These are phyloP conservation scores for Agrilus mali DNA, from an alignment of 2,888 invertebrate genomes.

Conservation along the genomic window DNA sequence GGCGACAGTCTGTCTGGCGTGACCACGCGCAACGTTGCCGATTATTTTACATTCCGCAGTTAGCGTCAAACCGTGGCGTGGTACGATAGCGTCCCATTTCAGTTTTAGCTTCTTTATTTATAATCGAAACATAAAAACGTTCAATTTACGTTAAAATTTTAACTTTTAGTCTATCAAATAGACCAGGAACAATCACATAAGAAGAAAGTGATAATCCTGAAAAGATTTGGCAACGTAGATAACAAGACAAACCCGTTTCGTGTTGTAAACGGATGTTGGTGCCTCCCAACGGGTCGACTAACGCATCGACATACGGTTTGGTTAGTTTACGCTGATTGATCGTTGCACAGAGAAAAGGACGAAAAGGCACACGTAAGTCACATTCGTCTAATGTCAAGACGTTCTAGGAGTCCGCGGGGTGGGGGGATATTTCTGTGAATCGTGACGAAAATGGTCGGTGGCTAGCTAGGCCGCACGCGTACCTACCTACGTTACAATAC, in stretches of 20 bases:
- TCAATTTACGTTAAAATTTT: no score
- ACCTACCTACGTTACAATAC: background rate
- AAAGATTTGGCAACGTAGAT: constrained; percentile 40
- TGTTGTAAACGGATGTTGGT: constrained; percentile 52
- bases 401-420: constrained; percentile 39
- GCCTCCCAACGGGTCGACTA: constrained; percentile 28
- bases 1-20: constrained; percentile 93
- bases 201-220: constrained; percentile 11
- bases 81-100: no score
- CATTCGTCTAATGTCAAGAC: constrained; percentile 53
- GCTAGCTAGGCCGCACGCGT: constrained; percentile 31
- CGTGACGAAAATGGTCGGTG: constrained; percentile 40
- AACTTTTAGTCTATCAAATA: no score
- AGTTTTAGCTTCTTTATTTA: no score
- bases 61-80: no score
- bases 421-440: constrained; percentile 36
- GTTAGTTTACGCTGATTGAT: constrained; percentile 21
- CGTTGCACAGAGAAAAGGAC: constrained; percentile 7
- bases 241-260: constrained; percentile 52
- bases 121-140: no score
- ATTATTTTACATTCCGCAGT: constrained; percentile 15
- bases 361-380: constrained; percentile 31
- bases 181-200: background rate
- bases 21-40: constrained; percentile 59
- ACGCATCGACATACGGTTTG: constrained; percentile 34